Percentiles rank a stretch among this genome's conserved stretches.
phyloP scores from a whole-genome alignment of 2,113 vertebrate genomes.

The Spermophilus dauricus region DNA sequence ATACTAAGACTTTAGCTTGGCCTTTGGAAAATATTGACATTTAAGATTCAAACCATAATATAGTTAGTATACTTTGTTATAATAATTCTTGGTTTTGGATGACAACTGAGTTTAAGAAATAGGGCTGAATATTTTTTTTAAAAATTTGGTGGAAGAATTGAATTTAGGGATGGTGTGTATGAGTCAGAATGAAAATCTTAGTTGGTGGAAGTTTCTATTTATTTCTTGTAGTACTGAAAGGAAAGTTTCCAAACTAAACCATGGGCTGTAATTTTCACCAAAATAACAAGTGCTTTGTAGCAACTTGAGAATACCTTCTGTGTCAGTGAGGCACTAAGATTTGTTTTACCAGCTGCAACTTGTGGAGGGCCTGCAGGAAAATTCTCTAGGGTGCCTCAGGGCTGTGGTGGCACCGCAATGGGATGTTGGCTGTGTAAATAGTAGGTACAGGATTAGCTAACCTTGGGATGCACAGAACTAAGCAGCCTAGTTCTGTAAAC shows the following conservation, averaged over 20 bases:
- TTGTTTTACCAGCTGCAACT: not conserved
- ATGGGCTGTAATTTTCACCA: constrained; percentile 28
- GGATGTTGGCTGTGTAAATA: constrained; percentile 43
- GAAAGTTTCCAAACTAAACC: constrained; percentile 17
- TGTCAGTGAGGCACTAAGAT: not conserved
- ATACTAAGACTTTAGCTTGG: no score
- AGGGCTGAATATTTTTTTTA: constrained; percentile 4
- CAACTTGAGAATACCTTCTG: constrained; percentile 8
- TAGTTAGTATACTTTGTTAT: constrained; percentile 12
- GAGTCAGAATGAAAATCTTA: constrained; percentile 39
- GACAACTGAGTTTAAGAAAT: not conserved
- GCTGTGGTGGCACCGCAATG: not conserved
- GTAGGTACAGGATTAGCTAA: constrained; percentile 54
- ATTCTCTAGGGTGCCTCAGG: not conserved
- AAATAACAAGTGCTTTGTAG: constrained; percentile 50
- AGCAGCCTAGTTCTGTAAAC: constrained; percentile 12
- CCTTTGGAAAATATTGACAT: not conserved
- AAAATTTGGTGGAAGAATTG: not conserved
- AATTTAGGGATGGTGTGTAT: not conserved
- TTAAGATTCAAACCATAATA: not conserved
- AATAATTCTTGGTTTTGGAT: constrained; percentile 47
- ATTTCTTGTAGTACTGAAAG: not conserved
- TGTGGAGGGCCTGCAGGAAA: constrained; percentile 15
- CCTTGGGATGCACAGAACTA: not conserved
- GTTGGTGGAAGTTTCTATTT: constrained; percentile 29